These are phyloP conservation scores for Tortricodes alternella DNA, from an alignment of 2,888 invertebrate genomes.

Conservation along the genomic window DNA sequence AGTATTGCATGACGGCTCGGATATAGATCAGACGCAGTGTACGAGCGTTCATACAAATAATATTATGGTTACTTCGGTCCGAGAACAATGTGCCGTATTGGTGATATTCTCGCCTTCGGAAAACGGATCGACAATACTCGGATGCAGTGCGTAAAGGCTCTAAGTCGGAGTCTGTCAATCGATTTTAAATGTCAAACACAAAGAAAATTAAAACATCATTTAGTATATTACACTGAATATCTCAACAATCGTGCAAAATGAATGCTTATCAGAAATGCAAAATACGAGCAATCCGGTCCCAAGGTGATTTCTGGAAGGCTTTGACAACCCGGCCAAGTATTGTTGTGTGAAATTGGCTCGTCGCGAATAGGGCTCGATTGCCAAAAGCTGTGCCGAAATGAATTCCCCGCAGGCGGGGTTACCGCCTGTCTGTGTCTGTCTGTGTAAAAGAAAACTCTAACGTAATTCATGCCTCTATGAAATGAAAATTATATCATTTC, in stretches of 20 bases:
- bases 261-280: slow-evolving; percentile 19
- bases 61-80: too few species aligned
- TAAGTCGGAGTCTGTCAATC: too few species aligned
- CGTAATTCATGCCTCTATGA: slow-evolving; percentile 1
- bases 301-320: slow-evolving; percentile 18
- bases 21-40: too few species aligned
- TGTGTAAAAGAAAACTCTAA: slow-evolving; percentile 19
- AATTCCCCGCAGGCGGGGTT: slow-evolving; percentile 33
- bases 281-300: slow-evolving; percentile 17
- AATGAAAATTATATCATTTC: slow-evolving; percentile 7
- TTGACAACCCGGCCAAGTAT: slow-evolving; percentile 31
- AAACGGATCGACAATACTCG: too few species aligned
- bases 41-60: too few species aligned
- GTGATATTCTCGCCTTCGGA: too few species aligned
- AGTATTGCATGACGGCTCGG: too few species aligned
- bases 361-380: slow-evolving; percentile 39
- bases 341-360: slow-evolving; percentile 45
- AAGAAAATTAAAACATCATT: neutral
- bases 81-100: too few species aligned
- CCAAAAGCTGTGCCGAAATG: slow-evolving; percentile 43
- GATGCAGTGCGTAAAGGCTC: too few species aligned
- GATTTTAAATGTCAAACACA: neutral
- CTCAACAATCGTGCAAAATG: slow-evolving; percentile 8
- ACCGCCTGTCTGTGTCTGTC: slow-evolving; percentile 6
- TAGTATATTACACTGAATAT: neutral